Base-by-base conservation (phyloP, 2,888 invertebrate genomes). In the Epinotia bilunana region DNA sequence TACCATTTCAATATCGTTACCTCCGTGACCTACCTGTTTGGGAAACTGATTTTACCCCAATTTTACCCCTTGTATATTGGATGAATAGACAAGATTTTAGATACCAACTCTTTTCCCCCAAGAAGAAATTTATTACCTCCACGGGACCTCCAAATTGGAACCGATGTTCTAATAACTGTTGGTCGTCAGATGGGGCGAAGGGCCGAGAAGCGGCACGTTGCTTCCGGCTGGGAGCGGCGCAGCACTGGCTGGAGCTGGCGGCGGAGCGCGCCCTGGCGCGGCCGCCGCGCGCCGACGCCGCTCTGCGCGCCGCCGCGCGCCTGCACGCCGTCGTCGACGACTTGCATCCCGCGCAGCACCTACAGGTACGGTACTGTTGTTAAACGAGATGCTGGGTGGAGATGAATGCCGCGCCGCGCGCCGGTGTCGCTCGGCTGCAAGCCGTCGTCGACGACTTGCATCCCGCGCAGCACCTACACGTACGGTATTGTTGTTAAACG, bases 361-460 rank as follows among this genome's bases (percentile, higher is more conserved):
- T 95, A 23, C 95, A 97, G 84, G 97, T 97, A 77, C 98, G 58
- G 23, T 16, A 11, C 49, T 39, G 16, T 2, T 13, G 33, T 3
- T 16, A 43, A 5, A 33, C 77, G 91, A 5, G 20, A 1, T 20
- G 20, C 20, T 20, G 20, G 20, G 20, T 33, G 33, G 33, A 33
- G 33, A 33, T 5, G 33, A 33, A 5, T 33, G 33, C 33, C 7
- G 6, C 77, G 91, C 90, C 74, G 85, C 86, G 1, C 84, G 91
- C 0, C 87, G 82, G 2, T 20, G 20, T 20, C 20, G 20, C 20
- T 20, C 20, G 20, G 1, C 20, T 20, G 20, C 20, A 20, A 1
- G 20, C 20, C 20, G 20, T 20, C 20, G 20, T 20, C 20, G 20
- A 82, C 60, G 80, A 82, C 63, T 85, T 91, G 78, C 91, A 91